Evolutionary conservation across 2,113 vertebrate species (phyloP).

Genomic region (Anhinga anhinga): DNA sequence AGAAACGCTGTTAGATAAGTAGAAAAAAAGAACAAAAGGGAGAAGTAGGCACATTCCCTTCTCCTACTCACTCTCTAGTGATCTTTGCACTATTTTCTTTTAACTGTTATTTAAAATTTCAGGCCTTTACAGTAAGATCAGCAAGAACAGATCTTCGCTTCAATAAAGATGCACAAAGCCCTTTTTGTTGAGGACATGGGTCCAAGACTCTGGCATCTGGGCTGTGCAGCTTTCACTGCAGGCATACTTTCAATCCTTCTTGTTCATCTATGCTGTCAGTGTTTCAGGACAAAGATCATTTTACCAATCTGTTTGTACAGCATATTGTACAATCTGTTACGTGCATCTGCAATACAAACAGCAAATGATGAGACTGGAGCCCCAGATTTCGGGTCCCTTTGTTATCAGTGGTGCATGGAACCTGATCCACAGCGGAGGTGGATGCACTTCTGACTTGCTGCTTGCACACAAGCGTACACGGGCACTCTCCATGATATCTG

Average conservation of each 20-base stretch:
- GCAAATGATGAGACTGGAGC: not conserved
- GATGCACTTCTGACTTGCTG: not conserved
- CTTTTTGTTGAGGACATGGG: slow-evolving; percentile 11
- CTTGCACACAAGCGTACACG: rapidly evolving
- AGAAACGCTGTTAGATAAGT: not conserved
- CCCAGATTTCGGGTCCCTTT: not conserved
- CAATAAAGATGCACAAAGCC: slow-evolving; percentile 35
- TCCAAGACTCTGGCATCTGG: not conserved
- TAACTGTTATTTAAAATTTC: slow-evolving; percentile 10
- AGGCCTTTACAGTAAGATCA: not conserved
- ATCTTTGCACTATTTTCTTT: slow-evolving; percentile 9
- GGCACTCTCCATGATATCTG: not conserved
- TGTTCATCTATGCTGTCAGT: not conserved
- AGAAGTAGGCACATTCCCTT: slow-evolving; percentile 39
- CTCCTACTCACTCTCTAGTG: slow-evolving; percentile 23
- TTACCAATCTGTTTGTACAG: not conserved
- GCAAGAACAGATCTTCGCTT: slow-evolving; percentile 34
- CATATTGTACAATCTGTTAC: slow-evolving; percentile 24
- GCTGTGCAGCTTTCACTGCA: not conserved
- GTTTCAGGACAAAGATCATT: slow-evolving; percentile 28
- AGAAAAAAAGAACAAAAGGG: not conserved
- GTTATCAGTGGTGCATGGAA: not conserved
- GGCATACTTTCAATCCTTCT: not conserved
- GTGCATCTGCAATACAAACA: not conserved
- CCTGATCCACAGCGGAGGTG: not conserved